Base-by-base conservation (phyloP, 2,888 invertebrate genomes). In the Theretra japonica region DNA sequence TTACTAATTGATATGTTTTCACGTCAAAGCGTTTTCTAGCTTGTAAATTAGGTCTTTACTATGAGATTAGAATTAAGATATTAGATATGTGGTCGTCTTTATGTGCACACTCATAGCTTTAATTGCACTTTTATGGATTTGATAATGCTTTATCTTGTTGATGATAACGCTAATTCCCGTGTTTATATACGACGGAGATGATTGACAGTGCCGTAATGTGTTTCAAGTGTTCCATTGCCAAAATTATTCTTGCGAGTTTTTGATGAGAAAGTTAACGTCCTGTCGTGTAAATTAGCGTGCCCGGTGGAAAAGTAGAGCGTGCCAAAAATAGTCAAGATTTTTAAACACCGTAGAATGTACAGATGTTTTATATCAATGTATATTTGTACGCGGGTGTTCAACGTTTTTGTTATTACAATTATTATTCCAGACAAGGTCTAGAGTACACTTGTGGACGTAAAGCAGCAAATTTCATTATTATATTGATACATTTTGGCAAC, bases 191-290 rank as follows among this genome's bases (percentile, higher is more conserved):
- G 23, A 41, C 41, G 11, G n/a, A n/a, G 65, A 65, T 65, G 65
- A 65, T 65, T 41, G 23, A 23, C 62, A 41, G 15, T 48, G 6
- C 48, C 0, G 65, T 65, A 65, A 65, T 48, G 48, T 48, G 23
- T 65, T 65, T 65, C 65, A 65, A 48, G 65, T 65, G 41, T 17
- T 41, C 48, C 23, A 65, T 23, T 48, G 65, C 65, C 23, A 48
- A 62, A 62, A 62, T 65, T 65, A 65, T 25, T 65, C 48, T 23
- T 41, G 48, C 21, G 48, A 65, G 23, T 23, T 48, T 23, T 48
- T 65, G 6, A 25, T 65, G 65, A 65, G 65, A 48, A 65, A 41
- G 41, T 65, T 48, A 65, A 65, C 15, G 48, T 21, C 15, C 19
- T 21, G n/a, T 62, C 15, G 33, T 30, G n/a, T 48, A 65, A 65